Evolutionary conservation across 2,888 invertebrate species (phyloP).

Genomic region (Bibio marci): DNA sequence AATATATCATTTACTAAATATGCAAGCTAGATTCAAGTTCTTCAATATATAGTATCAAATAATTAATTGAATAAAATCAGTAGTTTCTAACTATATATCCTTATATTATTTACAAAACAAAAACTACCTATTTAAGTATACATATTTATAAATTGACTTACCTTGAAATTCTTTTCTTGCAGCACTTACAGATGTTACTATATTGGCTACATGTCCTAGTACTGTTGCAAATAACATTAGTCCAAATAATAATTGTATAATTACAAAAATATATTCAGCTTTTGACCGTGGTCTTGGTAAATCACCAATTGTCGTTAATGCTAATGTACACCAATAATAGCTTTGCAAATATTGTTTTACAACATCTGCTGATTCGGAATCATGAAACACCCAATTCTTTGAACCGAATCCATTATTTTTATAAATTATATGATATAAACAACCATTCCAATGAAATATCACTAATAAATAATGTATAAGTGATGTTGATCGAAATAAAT

Average conservation of each 20-base stretch:
- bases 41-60: too few species aligned
- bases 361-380: conserved; percentile 72
- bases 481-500: conserved; percentile 82
- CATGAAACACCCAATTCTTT: conserved; percentile 81
- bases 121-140: too few species aligned
- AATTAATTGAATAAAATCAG: too few species aligned
- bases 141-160: too few species aligned
- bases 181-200: conserved; percentile 93
- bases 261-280: conserved; percentile 90
- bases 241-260: conserved; percentile 85
- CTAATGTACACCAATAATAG: conserved; percentile 96
- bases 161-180: conserved; percentile 98
- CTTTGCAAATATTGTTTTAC: conserved; percentile 92
- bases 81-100: too few species aligned
- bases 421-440: conserved; percentile 92
- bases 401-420: conserved; percentile 90
- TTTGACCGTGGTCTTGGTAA: conserved; percentile 81
- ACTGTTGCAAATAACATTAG: conserved; percentile 91
- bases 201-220: conserved; percentile 93
- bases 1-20: too few species aligned
- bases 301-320: conserved; percentile 89
- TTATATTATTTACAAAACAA: too few species aligned
- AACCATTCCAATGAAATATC: conserved; percentile 99
- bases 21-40: too few species aligned
- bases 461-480: conserved; percentile 91